Base-by-base conservation (phyloP, 2,888 invertebrate genomes). In the Mythimna albipuncta region DNA sequence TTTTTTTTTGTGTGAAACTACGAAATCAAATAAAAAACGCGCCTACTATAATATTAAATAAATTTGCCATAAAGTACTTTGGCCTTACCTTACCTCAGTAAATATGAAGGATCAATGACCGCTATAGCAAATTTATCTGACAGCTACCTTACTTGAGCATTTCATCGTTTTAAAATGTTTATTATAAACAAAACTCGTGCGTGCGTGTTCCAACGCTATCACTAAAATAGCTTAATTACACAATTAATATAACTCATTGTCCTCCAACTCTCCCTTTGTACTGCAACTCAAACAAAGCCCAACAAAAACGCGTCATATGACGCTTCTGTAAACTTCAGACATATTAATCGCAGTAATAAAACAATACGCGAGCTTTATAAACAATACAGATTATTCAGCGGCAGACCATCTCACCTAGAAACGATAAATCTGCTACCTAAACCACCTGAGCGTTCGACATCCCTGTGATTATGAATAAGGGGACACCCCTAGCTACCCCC, bases 371-470 rank as follows among this genome's bases (percentile, higher is more conserved):
- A 81, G 81, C 85, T 85, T 84, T 88, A 90, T 91, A 92, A 93
- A 92, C 90, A 93, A 91, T 90, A 90, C 89, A 91, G 92, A 94
- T 94, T 93, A 94, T 92, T 90, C 89, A 89, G 88, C 86, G 87
- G 90, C 69, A 72, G 90, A 88, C 92, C 91, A 92, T 91, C 92
- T 93, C 93, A 92, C 94, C 93, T 93, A 91, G 86, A 86, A 88
- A 90, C 94, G 90, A 94, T 95, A 95, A 95, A 95, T 95, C 94
- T 93, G 92, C 93, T 93, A 93, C 92, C 93, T 92, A 91, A 93
- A 93, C 94, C 95, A 95, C 95, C 95, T 95, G 95, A 93, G 95
- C 94, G 93, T 94, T 94, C 94, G 93, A 94, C 94, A 90, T 91
- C 91, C 93, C 92, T 89, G 92, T 92, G 93, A 93, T 95, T 94